Evolutionary conservation across 1,140 invertebrate species (phyloP).

Genomic region (Lordiphosa stackelbergi): DNA sequence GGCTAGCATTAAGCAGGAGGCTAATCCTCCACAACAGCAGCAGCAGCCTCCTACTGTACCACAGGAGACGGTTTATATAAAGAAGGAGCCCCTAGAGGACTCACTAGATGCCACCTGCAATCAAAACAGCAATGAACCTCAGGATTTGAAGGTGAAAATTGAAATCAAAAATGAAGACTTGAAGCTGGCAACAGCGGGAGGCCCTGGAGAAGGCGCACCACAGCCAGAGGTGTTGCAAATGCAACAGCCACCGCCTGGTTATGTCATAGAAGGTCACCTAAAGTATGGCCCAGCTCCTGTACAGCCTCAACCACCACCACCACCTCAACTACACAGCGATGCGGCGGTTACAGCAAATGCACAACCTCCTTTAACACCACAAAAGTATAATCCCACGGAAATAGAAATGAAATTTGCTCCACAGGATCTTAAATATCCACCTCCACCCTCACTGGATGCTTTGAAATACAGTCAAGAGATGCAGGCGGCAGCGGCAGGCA

Average conservation of each 20-base stretch:
- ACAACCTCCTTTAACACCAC: slow-evolving; percentile 34
- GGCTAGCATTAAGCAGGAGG: slow-evolving; percentile 74
- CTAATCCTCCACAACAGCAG: slow-evolving; percentile 28
- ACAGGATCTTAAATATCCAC: slow-evolving; percentile 72
- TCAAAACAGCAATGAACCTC: slow-evolving; percentile 76
- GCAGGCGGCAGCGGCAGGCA: slow-evolving; percentile 64
- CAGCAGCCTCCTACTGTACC: slow-evolving; percentile 35
- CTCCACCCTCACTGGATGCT: slow-evolving; percentile 60
- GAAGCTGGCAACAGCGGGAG: slow-evolving; percentile 32
- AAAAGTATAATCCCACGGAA: slow-evolving; percentile 64
- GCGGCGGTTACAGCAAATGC: slow-evolving; percentile 9
- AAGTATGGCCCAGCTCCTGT: slow-evolving; percentile 61
- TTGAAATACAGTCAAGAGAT: slow-evolving; percentile 76
- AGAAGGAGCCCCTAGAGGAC: slow-evolving; percentile 77
- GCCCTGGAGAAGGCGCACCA: slow-evolving; percentile 12
- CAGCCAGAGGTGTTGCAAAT: slow-evolving; percentile 51
- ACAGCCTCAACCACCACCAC: slow-evolving; percentile 48
- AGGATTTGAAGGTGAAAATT: slow-evolving; percentile 76
- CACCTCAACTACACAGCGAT: slow-evolving; percentile 67
- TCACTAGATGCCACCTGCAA: slow-evolving; percentile 74
- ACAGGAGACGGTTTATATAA: slow-evolving; percentile 67
- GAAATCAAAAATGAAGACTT: slow-evolving; percentile 75
- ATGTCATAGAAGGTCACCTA: slow-evolving; percentile 65
- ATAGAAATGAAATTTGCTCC: slow-evolving; percentile 70
- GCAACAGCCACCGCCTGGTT: slow-evolving; percentile 54